Percentiles rank a stretch among this genome's conserved stretches.
These are phyloP conservation scores for Phalacrocorax pelagicus DNA, from an alignment of 2,113 vertebrate species.

Conservation along the genomic window DNA sequence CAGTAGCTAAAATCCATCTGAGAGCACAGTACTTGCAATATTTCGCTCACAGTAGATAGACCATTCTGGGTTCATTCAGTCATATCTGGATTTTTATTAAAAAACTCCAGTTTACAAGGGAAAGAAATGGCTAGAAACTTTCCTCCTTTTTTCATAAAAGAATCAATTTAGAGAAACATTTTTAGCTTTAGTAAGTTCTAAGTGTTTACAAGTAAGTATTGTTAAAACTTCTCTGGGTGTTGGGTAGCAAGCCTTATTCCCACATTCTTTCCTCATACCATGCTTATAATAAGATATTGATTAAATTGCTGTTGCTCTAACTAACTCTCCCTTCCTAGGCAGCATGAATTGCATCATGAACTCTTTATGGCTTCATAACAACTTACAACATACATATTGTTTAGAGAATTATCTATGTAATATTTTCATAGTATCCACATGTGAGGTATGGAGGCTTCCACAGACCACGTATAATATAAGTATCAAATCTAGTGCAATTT, in stretches of 20 bases:
- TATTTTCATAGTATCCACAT: background rate
- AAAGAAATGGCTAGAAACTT: background rate
- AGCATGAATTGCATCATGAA: background rate
- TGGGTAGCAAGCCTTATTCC: background rate
- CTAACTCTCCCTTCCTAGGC: background rate
- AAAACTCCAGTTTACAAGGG: background rate
- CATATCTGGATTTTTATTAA: background rate
- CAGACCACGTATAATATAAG: background rate
- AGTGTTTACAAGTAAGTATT: background rate
- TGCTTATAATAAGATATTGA: background rate
- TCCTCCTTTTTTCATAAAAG: background rate
- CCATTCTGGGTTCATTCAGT: background rate
- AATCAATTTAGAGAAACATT: background rate
- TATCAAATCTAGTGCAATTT: background rate
- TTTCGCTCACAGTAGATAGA: background rate
- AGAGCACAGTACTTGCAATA: background rate
- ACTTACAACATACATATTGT: background rate
- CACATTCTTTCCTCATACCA: background rate
- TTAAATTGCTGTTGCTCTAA: background rate
- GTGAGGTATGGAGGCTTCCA: background rate
- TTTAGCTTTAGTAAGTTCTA: background rate
- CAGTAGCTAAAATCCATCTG: background rate
- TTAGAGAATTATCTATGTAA: background rate
- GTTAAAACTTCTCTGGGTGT: background rate
- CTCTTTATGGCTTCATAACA: background rate